A percentile compares a stretch with the other conserved stretches of the same genome.
Evolutionary conservation across 2,888 invertebrate species (phyloP).

Genomic region (Invenusta paracnida): DNA sequence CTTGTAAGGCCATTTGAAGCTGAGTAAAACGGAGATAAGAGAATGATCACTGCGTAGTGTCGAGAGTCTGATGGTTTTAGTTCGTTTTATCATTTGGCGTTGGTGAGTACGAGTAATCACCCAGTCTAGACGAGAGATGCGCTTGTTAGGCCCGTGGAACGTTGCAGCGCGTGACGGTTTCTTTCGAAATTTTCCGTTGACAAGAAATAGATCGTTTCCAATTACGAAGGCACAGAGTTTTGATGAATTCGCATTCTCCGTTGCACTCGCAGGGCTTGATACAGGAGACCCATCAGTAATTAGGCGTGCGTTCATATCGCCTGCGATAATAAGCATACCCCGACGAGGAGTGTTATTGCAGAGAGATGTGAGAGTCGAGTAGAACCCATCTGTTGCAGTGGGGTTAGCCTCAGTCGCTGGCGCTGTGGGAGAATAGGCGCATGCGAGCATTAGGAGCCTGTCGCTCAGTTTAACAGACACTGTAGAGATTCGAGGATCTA

Average conservation of each 20-base stretch:
- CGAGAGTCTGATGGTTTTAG: background rate
- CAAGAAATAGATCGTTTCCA: slow-evolving; percentile 31
- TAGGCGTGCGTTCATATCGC: slow-evolving; percentile 4
- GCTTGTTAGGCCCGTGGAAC: background rate
- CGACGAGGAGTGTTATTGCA: slow-evolving; percentile 12
- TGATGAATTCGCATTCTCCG: background rate
- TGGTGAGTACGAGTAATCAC: background rate
- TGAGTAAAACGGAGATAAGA: background rate
- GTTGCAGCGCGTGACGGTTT: background rate
- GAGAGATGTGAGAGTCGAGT: background rate
- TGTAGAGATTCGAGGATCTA: background rate
- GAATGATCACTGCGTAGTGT: background rate
- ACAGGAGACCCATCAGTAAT: slow-evolving; percentile 1
- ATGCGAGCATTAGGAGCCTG: too few relatives aligned
- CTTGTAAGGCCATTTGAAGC: background rate
- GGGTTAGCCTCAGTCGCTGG: background rate
- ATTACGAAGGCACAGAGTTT: background rate
- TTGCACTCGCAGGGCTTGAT: background rate
- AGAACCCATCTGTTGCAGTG: background rate
- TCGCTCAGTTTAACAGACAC: background rate
- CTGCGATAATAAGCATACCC: slow-evolving; percentile 6
- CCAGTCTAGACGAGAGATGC: background rate
- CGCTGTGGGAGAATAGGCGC: too few relatives aligned
- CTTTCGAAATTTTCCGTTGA: background rate
- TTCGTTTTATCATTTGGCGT: background rate